phyloP scores from a whole-genome alignment of 2,888 invertebrate genomes.

The Sinodicranocentrus sp. region DNA sequence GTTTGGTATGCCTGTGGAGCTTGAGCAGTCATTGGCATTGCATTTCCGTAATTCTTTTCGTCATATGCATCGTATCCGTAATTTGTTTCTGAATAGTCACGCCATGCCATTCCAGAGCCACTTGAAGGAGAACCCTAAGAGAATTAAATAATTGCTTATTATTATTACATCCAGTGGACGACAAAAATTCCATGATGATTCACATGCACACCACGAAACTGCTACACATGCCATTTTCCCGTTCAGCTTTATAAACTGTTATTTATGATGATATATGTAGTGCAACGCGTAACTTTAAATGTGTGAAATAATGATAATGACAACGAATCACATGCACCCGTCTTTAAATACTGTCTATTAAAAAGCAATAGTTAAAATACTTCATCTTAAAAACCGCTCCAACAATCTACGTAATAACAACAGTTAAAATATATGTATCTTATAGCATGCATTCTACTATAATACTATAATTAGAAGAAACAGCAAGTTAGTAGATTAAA shows the following conservation, averaged over 20 bases:
- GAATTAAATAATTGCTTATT: constrained; percentile 22
- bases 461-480: too few species aligned
- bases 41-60: constrained; percentile 82
- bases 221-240: background rate
- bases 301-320: too few species aligned
- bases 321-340: too few species aligned
- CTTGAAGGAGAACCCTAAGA: constrained; percentile 73
- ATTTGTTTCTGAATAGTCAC: constrained; percentile 90
- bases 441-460: too few species aligned
- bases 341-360: too few species aligned
- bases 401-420: too few species aligned
- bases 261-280: too few species aligned
- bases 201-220: background rate
- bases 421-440: too few species aligned
- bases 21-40: constrained; percentile 73
- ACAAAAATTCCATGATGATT: background rate
- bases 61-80: constrained; percentile 94
- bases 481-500: constrained; percentile 30
- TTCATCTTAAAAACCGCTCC: too few species aligned
- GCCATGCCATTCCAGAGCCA: constrained; percentile 84
- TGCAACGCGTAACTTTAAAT: too few species aligned
- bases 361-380: too few species aligned
- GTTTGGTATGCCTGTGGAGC: constrained; percentile 39
- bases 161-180: background rate
- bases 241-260: too few species aligned